A percentile compares a stretch with the other conserved stretches of the same genome.
Evolutionary conservation across 2,113 vertebrate species (phyloP).

Genomic region (Pavo muticus): DNA sequence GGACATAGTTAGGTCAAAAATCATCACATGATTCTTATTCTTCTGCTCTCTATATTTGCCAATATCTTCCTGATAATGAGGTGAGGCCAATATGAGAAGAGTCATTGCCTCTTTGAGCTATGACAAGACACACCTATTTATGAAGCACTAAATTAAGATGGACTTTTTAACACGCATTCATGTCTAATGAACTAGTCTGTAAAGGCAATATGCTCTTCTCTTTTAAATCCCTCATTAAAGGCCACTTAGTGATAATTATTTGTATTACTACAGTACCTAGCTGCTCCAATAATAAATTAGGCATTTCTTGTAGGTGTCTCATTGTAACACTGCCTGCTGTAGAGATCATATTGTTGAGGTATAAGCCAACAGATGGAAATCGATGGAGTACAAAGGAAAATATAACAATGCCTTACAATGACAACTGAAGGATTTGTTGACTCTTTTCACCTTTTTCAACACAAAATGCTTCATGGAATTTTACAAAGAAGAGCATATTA

Average conservation of each 20-base stretch:
- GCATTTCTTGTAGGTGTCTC: neutral
- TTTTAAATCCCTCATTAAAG: slow-evolving; percentile 30
- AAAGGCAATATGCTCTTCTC: neutral
- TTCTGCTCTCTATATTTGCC: neutral
- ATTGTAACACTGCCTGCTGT: neutral
- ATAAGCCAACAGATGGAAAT: neutral
- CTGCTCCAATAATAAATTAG: neutral
- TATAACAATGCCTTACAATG: neutral
- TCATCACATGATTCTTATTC: neutral
- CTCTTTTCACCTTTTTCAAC: neutral
- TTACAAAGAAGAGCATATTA: neutral
- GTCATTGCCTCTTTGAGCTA: neutral
- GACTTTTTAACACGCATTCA: slow-evolving; percentile 12
- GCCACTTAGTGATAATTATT: slow-evolving; percentile 25
- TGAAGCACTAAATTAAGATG: slow-evolving; percentile 17
- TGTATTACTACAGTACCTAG: neutral
- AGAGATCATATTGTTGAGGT: neutral
- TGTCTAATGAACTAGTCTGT: neutral
- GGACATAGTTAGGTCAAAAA: neutral
- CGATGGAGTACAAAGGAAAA: neutral
- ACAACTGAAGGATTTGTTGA: neutral
- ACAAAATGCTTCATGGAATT: neutral
- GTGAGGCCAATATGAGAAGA: neutral
- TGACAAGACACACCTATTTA: neutral
- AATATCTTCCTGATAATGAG: neutral